Percentiles rank a stretch among this genome's conserved stretches.
phyloP scores from a whole-genome alignment of 2,888 invertebrate species.

The Meganola albula region DNA sequence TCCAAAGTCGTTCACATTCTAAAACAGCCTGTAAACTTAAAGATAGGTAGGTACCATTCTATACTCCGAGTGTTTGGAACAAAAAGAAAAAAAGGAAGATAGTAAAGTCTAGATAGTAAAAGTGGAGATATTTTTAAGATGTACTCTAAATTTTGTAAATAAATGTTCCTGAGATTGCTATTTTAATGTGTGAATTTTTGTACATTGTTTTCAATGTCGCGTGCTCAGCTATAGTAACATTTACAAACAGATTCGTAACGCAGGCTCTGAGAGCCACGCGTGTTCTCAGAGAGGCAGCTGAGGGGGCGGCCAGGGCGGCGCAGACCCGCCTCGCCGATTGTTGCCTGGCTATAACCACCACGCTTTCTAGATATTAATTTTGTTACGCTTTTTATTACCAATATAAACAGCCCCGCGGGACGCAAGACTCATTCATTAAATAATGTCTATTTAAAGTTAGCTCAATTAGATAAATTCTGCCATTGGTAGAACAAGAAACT shows the following conservation, averaged over 20 bases:
- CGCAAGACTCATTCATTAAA: conserved; percentile 17
- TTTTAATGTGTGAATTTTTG: no score
- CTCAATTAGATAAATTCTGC: no score
- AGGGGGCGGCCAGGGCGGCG: conserved; percentile 52
- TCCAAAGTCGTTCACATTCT: no score
- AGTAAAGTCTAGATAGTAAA: no score
- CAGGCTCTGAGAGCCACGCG: conserved; percentile 21
- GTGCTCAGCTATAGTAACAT: conserved; percentile 17
- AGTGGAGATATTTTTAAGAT: no score
- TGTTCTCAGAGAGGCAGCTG: conserved; percentile 35
- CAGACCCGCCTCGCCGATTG: conserved; percentile 53
- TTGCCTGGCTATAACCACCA: conserved; percentile 27
- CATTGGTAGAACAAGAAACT: no score
- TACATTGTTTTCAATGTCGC: conserved; percentile 14
- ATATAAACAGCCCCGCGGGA: conserved; percentile 14
- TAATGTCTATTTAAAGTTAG: conserved; percentile 19
- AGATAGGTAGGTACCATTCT: no score
- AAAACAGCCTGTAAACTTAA: no score
- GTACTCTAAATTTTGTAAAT: no score
- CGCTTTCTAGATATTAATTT: conserved; percentile 30
- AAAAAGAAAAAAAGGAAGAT: no score
- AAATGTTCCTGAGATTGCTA: no score
- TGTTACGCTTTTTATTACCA: conserved; percentile 31
- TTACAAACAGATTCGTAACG: conserved; percentile 16
- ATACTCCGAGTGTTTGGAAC: no score